Percentiles rank a stretch among this genome's conserved stretches.
Evolutionary conservation across 1,140 invertebrate genomes (phyloP).

Genomic region (Scylla paramamosain): DNA sequence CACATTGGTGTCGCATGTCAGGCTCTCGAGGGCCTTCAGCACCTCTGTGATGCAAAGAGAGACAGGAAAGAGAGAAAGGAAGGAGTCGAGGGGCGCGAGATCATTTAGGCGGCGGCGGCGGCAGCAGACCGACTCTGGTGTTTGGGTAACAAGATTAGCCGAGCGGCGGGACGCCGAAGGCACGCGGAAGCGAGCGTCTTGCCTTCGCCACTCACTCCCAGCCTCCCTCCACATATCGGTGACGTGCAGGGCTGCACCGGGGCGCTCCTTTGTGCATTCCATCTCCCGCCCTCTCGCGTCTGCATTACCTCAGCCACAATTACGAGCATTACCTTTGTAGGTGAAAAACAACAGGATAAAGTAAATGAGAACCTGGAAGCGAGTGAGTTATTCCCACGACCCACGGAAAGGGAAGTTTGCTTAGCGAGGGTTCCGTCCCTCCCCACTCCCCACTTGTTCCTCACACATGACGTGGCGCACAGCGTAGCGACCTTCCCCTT

Average conservation of each 20-base stretch:
- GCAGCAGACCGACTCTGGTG: not conserved
- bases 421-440: conserved; percentile 27
- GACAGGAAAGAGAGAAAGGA: not conserved
- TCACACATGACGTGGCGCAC: not conserved
- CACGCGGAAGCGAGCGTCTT: conserved; percentile 44
- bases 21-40: not conserved
- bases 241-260: not conserved
- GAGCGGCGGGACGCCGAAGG: not conserved
- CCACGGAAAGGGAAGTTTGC: conserved; percentile 59
- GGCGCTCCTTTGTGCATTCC: not conserved
- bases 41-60: not conserved
- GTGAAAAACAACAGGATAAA: not conserved
- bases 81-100: not conserved
- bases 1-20: not conserved
- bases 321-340: not conserved
- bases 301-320: not conserved
- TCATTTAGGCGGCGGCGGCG: not conserved
- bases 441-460: not conserved
- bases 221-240: not conserved
- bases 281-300: not conserved
- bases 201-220: conserved; percentile 31
- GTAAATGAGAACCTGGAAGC: not conserved
- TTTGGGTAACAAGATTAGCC: conserved; percentile 3
- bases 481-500: not conserved
- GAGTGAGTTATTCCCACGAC: not conserved